These are phyloP conservation scores for Ditylenchus dipsaci DNA, from an alignment of 1,140 invertebrate species.

Conservation along the genomic window DNA sequence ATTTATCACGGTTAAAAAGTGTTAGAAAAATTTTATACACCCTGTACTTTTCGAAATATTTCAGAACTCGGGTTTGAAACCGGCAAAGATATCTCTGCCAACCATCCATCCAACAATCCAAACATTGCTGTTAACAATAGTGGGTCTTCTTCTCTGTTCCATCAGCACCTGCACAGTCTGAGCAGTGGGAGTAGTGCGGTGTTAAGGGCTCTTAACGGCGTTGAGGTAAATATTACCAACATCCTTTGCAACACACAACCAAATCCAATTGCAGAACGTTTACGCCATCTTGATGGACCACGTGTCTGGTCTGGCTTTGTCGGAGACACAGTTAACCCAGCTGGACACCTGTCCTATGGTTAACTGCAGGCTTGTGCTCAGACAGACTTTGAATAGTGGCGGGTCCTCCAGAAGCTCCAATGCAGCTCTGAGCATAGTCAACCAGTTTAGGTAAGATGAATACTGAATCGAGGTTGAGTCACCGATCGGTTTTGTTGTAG, in stretches of 20 bases:
- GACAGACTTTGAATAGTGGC: slow-evolving; percentile 14
- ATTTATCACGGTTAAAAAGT: no score
- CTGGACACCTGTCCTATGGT: slow-evolving; percentile 45
- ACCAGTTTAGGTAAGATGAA: slow-evolving; percentile 35
- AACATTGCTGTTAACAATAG: neutral
- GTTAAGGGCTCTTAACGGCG: neutral
- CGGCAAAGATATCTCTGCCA: neutral
- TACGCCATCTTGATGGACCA: slow-evolving; percentile 46
- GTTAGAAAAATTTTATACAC: no score
- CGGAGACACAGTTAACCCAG: slow-evolving; percentile 41
- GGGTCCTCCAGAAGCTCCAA: slow-evolving; percentile 14
- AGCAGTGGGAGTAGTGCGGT: no score
- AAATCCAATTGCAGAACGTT: slow-evolving; percentile 25
- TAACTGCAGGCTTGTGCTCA: slow-evolving; percentile 38
- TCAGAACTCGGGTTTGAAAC: neutral
- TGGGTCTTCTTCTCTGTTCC: neutral
- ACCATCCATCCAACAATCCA: neutral
- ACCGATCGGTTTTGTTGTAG: slow-evolving; percentile 20
- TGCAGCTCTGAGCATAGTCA: slow-evolving; percentile 33
- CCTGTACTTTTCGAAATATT: no score
- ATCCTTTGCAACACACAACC: no score
- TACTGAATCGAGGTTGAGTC: neutral
- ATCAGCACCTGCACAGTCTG: neutral
- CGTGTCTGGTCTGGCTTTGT: slow-evolving; percentile 33
- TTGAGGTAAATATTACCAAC: neutral